Percentiles rank a stretch among this genome's conserved stretches.
phyloP scores from a whole-genome alignment of 2,888 invertebrate genomes.

The Yponomeuta sedellus region DNA sequence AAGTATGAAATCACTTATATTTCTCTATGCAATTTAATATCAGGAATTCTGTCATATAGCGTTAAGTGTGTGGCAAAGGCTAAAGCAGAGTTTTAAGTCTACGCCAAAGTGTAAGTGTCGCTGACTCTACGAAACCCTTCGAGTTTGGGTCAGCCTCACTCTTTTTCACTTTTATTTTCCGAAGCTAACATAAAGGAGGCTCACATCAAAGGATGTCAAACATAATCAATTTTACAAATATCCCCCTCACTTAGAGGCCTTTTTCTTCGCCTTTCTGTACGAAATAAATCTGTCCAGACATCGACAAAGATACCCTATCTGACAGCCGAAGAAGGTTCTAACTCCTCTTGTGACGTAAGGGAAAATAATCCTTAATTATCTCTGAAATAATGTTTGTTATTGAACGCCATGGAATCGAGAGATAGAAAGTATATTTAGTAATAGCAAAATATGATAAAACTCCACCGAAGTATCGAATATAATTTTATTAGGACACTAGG shows the following conservation, averaged over 20 bases:
- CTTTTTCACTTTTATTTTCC: neutral
- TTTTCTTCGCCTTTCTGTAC: slow-evolving; percentile 46
- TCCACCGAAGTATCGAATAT: slow-evolving; percentile 64
- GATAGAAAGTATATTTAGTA: neutral
- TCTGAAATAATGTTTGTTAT: too few relatives aligned
- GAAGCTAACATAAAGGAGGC: slow-evolving; percentile 32
- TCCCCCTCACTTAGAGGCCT: slow-evolving; percentile 39
- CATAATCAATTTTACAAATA: slow-evolving; percentile 75
- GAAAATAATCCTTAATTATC: neutral
- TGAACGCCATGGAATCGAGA: neutral
- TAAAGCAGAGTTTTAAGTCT: too few relatives aligned
- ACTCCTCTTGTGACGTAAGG: neutral
- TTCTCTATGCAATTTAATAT: too few relatives aligned
- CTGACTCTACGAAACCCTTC: too few relatives aligned
- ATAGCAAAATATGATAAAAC: slow-evolving; percentile 54
- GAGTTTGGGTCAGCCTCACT: neutral
- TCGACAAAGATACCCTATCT: slow-evolving; percentile 29
- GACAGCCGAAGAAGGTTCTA: neutral
- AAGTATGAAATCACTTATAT: too few relatives aligned
- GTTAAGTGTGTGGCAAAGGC: too few relatives aligned
- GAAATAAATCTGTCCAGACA: slow-evolving; percentile 59
- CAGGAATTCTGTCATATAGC: too few relatives aligned
- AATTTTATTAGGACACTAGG: slow-evolving; percentile 49
- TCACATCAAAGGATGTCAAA: slow-evolving; percentile 63
- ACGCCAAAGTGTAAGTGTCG: too few relatives aligned